Conservation (phyloP, 1,140 invertebrate genomes). For the Pomacea maculata region DNA sequence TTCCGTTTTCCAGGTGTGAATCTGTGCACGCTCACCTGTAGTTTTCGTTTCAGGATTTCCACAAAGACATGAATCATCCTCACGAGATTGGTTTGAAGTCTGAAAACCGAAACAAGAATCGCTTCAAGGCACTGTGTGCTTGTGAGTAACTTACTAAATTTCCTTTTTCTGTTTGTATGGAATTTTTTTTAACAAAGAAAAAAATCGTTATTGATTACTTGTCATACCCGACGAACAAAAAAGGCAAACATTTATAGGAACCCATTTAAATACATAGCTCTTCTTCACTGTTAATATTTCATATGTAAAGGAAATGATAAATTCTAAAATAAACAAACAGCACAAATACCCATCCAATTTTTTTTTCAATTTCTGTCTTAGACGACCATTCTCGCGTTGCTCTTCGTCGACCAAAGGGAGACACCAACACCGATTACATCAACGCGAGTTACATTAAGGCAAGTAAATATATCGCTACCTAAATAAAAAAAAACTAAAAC, state of each 20-base stretch:
- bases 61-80: not conserved
- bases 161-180: not conserved
- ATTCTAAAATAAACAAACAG: no score
- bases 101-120: slow-evolving; percentile 84
- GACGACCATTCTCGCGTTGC: slow-evolving; percentile 30
- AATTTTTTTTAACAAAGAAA: no score
- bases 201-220: no score
- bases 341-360: not conserved
- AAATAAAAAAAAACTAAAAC: not conserved
- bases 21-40: no score
- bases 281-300: no score
- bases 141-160: slow-evolving; percentile 7
- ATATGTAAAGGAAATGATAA: no score
- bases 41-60: not conserved
- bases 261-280: no score
- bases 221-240: no score
- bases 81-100: slow-evolving; percentile 21
- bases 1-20: no score
- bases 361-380: slow-evolving; percentile 6
- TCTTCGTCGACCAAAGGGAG: not conserved
- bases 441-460: slow-evolving; percentile 34
- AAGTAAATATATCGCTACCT: slow-evolving; percentile 7
- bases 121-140: not conserved
- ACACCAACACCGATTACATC: slow-evolving; percentile 26
- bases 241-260: no score